Base-by-base conservation (phyloP, 2,888 invertebrate species). In the Drosophila monieri region DNA sequence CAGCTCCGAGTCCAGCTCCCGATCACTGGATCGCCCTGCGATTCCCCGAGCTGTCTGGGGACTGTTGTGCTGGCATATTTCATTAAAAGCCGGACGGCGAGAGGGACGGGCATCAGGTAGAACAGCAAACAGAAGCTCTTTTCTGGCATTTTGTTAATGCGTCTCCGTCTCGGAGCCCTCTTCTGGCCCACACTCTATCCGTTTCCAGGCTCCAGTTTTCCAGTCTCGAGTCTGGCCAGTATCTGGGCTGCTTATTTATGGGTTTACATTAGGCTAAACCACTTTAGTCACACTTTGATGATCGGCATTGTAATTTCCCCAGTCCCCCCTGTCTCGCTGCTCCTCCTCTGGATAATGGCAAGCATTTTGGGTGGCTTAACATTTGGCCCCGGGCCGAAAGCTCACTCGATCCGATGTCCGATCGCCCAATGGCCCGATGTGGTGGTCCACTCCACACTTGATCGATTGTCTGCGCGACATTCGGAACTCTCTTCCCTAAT, bases 181-280 rank as follows among this genome's bases (percentile, higher is more conserved):
- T 39, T 41, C 37, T 32, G 15, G 39, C 32, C 52, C 14, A 12
- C 49, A 37, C 37, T 37, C 32, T 35, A 4, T 21, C 44, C 25
- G 51, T 18, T 18, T 47, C 32, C 54, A 30, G 30, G 12, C 41
- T 60, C 30, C 47, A 64, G 57, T 25, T 46, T 35, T 35, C 30
- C 30, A 14, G 56, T 54, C 52, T 25, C 23, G 32, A 51, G 48
- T 27, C 43, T 48, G 30, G 12, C 35, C 55, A 49, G 71, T 87
- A 75, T 80, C 81, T 74, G 79, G 57, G 51, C 57, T 49, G 73
- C 73, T 78, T 88, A 89, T 89, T 90, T 89, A 89, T 89, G 88
- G 84, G 80, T 88, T 89, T 89, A 89, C 89, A 90, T 89, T 90
- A 90, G 89, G 87, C 89, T 90, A 89, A 90, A 89, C 90, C 90